Conservation (phyloP, 2,113 vertebrate species). For the Peromyscus californicus region DNA sequence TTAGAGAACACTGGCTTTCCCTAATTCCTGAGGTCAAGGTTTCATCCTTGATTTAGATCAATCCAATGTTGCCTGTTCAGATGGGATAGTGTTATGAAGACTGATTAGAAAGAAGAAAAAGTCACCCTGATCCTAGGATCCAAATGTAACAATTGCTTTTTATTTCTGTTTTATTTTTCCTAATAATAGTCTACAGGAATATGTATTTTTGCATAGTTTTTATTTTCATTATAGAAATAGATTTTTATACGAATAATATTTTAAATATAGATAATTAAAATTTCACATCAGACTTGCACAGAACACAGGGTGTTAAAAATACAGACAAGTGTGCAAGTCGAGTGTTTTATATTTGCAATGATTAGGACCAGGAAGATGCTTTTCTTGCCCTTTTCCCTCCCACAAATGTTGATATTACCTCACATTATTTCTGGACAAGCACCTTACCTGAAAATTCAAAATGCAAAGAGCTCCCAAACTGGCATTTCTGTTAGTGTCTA, state of each 20-base stretch:
- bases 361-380: background rate
- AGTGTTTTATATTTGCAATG: background rate
- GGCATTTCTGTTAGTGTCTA: background rate
- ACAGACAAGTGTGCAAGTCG: background rate
- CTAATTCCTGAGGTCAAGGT: background rate
- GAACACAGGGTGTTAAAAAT: slow-evolving; percentile 10
- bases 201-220: background rate
- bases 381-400: background rate
- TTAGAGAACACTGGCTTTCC: background rate
- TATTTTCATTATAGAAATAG: background rate
- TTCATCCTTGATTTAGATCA: background rate
- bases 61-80: background rate
- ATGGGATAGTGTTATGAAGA: background rate
- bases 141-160: background rate
- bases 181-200: background rate
- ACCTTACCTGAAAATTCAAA: background rate
- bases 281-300: background rate
- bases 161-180: slow-evolving; percentile 24
- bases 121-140: background rate
- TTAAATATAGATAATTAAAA: background rate
- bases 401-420: background rate
- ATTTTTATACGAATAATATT: slow-evolving; percentile 12
- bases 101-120: background rate
- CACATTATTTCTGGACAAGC: background rate
- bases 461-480: background rate